Base-by-base conservation (phyloP, 2,797 vertebrate species). In the Pangasius sanitwongsei region DNA sequence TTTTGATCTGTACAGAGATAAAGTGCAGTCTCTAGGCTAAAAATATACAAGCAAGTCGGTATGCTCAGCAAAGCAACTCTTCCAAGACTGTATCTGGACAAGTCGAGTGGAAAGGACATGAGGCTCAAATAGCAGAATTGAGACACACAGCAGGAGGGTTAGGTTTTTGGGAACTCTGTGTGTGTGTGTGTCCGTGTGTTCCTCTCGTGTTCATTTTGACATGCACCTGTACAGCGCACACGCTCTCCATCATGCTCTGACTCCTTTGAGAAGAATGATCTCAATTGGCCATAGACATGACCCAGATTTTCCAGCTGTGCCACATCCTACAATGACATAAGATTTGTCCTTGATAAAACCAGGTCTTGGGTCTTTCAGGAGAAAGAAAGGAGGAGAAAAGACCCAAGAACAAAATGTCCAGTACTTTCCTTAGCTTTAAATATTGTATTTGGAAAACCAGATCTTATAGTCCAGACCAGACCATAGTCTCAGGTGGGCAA, bases 11-110 rank as follows among this genome's bases (percentile, higher is more conserved):
- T 13, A 59, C 23, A 6, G 85, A 87, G n/a, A 90, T 83, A 87
- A 91, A 90, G 34, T 50, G 28, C 72, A 83, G 70, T 61, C 82
- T 86, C 77, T 28, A 61, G 74, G 63, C 34, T 37, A 87, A 83
- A 89, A 89, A 87, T 70, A 87, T 41, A 87, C 20, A 89, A 12
- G 37, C 18, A 34, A 18, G 23, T 88, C 44, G 25, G 44, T n/a
- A 59, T 83, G 78, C 55, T 74, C 57, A 55, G 44, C 86, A 25
- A 72, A 78, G 70, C 78, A 81, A 89, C 61, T 86, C 84, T 87
- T 59, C 28, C 48, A 84, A 63, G 55, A 72, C 78, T 63, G 61
- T 15, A 77, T 2, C 57, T 2, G n/a, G 74, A 59, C 81, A 86
- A 74, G 82, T 67, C 5, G 8, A 80, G 65, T 11, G 12, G 70